Percentiles rank a stretch among this genome's conserved stretches.
Evolutionary conservation across 2,797 vertebrate species (phyloP).

Genomic region (Mareca strepera): DNA sequence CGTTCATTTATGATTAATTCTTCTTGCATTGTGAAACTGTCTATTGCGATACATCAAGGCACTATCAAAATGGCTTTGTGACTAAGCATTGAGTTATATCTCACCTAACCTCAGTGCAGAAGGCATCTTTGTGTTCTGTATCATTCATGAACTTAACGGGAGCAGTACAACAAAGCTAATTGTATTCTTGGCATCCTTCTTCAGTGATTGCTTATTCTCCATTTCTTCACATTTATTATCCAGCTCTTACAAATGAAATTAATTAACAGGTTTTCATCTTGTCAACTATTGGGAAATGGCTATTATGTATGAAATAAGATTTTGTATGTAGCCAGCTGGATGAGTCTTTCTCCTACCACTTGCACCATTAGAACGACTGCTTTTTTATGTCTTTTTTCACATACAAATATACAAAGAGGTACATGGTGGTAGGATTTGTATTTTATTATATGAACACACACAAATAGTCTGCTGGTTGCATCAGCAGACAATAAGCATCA

Average conservation of each 20-base stretch:
- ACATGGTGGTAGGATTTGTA: not conserved
- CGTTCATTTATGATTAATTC: not conserved
- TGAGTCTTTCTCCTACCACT: not conserved
- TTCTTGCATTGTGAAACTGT: not conserved
- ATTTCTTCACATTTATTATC: not conserved
- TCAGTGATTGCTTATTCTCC: not conserved
- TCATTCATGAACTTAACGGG: not conserved
- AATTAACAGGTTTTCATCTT: not conserved
- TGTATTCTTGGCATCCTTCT: not conserved
- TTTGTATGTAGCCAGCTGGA: not conserved
- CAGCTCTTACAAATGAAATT: constrained; percentile 3
- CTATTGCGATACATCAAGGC: not conserved
- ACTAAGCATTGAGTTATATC: not conserved
- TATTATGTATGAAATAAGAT: not conserved
- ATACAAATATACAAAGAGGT: not conserved
- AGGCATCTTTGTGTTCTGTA: not conserved
- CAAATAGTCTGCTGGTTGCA: not conserved
- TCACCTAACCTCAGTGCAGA: not conserved
- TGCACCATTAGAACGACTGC: not conserved
- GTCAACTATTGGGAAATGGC: not conserved
- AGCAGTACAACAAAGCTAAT: not conserved
- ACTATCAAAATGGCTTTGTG: not conserved
- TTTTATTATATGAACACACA: not conserved
- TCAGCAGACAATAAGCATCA: not conserved
- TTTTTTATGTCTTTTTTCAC: not conserved